A percentile compares a stretch with the other conserved stretches of the same genome.
These are phyloP conservation scores for Drosophila leontia DNA, from an alignment of 1,140 invertebrate genomes.

Conservation along the genomic window DNA sequence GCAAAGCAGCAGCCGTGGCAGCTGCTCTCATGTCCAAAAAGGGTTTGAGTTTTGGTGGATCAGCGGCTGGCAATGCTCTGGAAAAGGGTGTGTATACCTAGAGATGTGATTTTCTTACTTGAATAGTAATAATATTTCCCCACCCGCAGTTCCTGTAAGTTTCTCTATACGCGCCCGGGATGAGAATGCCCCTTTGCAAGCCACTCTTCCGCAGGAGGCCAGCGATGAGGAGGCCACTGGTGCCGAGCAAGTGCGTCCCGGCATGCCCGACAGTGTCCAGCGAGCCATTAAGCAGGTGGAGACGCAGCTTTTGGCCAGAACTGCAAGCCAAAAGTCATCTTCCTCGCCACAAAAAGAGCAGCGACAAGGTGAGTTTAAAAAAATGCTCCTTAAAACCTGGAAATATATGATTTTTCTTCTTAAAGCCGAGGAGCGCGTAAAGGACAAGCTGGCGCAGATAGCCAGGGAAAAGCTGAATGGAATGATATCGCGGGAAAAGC, in stretches of 20 bases:
- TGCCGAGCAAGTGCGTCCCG: constrained; percentile 47
- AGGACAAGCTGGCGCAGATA: constrained; percentile 88
- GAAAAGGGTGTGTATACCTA: constrained; percentile 32
- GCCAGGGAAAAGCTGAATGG: constrained; percentile 87
- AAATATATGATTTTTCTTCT: background rate
- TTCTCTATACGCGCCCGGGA: constrained; percentile 94
- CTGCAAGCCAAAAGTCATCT: constrained; percentile 28
- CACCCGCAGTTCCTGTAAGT: constrained; percentile 88
- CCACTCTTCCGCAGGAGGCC: constrained; percentile 90
- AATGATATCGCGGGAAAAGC: constrained; percentile 87
- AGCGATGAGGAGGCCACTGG: constrained; percentile 87
- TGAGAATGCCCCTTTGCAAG: constrained; percentile 89
- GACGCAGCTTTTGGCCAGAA: constrained; percentile 72
- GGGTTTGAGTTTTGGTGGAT: constrained; percentile 52
- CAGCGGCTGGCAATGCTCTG: constrained; percentile 10
- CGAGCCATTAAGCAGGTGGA: constrained; percentile 81
- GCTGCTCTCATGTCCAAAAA: constrained; percentile 78
- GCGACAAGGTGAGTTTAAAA: constrained; percentile 54
- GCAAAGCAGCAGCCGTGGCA: constrained; percentile 68
- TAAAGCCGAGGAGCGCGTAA: constrained; percentile 87
- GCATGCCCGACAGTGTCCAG: constrained; percentile 78
- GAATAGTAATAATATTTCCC: background rate
- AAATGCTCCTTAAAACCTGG: too few species aligned
- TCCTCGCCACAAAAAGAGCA: constrained; percentile 64
- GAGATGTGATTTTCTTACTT: too few species aligned